A percentile compares a stretch with the other conserved stretches of the same genome.
Evolutionary conservation across 2,888 invertebrate genomes (phyloP).

Genomic region (Tetheella fluctuosa): DNA sequence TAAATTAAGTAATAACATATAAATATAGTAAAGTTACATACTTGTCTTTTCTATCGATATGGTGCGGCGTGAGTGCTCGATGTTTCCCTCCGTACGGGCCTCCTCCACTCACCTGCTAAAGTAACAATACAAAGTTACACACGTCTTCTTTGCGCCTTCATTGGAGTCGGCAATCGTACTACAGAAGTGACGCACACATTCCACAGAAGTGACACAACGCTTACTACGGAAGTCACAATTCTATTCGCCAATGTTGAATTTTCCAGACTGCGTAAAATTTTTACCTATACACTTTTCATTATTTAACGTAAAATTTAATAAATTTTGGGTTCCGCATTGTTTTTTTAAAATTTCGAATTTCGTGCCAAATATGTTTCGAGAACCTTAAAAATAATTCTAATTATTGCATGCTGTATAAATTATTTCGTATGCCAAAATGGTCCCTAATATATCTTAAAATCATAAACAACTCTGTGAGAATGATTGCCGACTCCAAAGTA

Average conservation of each 20-base stretch:
- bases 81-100: constrained; percentile 49
- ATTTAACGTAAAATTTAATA: no score
- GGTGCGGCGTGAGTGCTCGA: constrained; percentile 55
- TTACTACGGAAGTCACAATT: not conserved
- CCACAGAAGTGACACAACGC: not conserved
- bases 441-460: not conserved
- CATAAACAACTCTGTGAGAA: not conserved
- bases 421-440: not conserved
- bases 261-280: not conserved
- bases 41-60: constrained; percentile 65
- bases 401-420: not conserved
- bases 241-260: not conserved
- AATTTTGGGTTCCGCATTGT: constrained; percentile 5
- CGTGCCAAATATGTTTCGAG: not conserved
- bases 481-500: not conserved
- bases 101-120: constrained; percentile 33
- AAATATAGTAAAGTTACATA: constrained; percentile 26
- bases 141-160: not conserved
- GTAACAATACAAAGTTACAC: not conserved
- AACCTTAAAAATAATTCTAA: not conserved
- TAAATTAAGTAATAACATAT: not conserved
- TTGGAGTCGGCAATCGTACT: constrained; percentile 3
- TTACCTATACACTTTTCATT: not conserved
- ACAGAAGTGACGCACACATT: not conserved
- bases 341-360: not conserved